Base-by-base conservation (phyloP, 2,113 vertebrate species). In the Irena cyanogastra region DNA sequence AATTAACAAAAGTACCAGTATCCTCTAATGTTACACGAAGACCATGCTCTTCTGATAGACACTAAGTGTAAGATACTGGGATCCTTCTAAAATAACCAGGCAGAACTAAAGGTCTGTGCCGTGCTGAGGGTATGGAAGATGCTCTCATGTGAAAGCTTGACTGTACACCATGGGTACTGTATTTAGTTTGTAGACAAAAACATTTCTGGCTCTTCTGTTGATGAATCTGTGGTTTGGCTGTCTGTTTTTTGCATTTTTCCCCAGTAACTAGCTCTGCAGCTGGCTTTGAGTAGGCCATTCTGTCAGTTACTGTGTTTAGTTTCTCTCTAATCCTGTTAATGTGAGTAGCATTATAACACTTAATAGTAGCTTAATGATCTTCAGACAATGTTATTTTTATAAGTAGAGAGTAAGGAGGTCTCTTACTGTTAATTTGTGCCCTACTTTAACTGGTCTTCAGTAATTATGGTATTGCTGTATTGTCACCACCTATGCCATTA, bases 331-430 rank as follows among this genome's bases (percentile, higher is more conserved):
- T 92, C 39, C 68, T 88, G 60, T 87, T 88, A 83, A 85, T 90
- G 47, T 85, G 63, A 54, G 64, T 56, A 82, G 41, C 50, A 74
- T 93, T 94, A 47, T 83, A 90, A 74, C 63, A 80, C 85, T 95
- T 96, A 92, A 90, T 70, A 87, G 82, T 70, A 87, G 70, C 70
- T 80, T 90, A 94, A 94, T 94, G 87, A 95, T 91, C 96, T 89
- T 87, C 56, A 95, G 61, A 83, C 78, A 50, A 5, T 28, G 18
- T 87, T 69, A n/a, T 63, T 95, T 95, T 88, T 74, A 83, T 80
- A 50, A 90, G 54, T 35, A 74, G 45, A 70, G 70, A 47, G 17
- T 76, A 63, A 85, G 68, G 52, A 80, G 52, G 44, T 39, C 39
- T 79, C 39, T 86, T 63, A 54, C 13, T 35, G 61, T 89, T 89